Conservation (phyloP, 2,888 invertebrate genomes). For the Phalera bucephala region DNA sequence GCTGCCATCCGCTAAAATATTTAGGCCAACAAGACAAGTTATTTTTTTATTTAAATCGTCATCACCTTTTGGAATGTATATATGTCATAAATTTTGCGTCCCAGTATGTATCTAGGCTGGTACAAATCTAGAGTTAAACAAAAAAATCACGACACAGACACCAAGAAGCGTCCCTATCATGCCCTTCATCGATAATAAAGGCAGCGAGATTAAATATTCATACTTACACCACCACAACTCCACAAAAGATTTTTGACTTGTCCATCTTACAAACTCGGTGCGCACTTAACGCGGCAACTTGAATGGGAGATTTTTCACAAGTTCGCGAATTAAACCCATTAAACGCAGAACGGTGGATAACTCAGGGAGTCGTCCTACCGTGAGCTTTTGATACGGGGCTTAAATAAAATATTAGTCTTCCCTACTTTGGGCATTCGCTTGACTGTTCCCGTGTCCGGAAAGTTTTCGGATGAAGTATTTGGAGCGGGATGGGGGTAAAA, state of each 20-base stretch:
- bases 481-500: no score
- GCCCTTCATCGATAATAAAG: no score
- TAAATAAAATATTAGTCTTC: slow-evolving; percentile 57
- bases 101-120: no score
- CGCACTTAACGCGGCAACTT: slow-evolving; percentile 51
- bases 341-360: slow-evolving; percentile 60
- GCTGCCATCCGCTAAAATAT: no score
- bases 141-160: no score
- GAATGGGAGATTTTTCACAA: slow-evolving; percentile 58
- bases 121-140: no score
- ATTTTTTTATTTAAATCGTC: no score
- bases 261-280: neutral
- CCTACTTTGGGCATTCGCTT: slow-evolving; percentile 23
- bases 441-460: slow-evolving; percentile 12
- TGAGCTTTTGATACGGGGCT: slow-evolving; percentile 49
- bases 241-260: slow-evolving; percentile 1
- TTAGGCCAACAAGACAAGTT: no score
- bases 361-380: slow-evolving; percentile 47
- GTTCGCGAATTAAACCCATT: slow-evolving; percentile 65
- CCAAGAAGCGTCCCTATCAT: no score
- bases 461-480: slow-evolving; percentile 12
- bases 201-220: slow-evolving; percentile 1
- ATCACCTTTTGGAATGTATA: no score
- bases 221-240: neutral
- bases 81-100: no score